Conservation (phyloP, 2,888 invertebrate genomes). For the Drosophila leonis region DNA sequence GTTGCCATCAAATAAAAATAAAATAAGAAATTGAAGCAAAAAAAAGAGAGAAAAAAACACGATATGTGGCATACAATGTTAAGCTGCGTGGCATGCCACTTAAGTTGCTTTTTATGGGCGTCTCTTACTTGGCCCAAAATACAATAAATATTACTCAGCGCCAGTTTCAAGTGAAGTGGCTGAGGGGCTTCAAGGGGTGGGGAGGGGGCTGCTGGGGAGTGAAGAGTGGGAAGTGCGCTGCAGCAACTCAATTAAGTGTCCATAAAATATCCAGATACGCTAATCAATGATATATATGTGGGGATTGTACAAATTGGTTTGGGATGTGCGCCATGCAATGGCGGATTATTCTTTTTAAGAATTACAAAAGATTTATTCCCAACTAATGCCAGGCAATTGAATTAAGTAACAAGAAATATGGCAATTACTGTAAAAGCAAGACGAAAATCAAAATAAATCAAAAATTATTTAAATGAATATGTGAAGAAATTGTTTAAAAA, state of each 20-base stretch:
- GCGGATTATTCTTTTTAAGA: constrained; percentile 30
- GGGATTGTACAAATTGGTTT: constrained; percentile 35
- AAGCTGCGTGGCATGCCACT: constrained; percentile 69
- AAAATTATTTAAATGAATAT: background rate
- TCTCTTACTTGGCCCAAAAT: constrained; percentile 66
- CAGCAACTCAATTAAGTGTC: constrained; percentile 79
- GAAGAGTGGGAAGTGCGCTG: constrained; percentile 12
- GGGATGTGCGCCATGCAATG: constrained; percentile 34
- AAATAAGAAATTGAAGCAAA: constrained; percentile 14
- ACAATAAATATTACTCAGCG: constrained; percentile 79
- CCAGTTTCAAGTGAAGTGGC: constrained; percentile 59
- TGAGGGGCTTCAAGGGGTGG: constrained; percentile 1
- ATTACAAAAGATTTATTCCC: constrained; percentile 50
- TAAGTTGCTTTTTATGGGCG: constrained; percentile 73
- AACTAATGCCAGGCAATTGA: background rate
- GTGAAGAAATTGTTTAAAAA: background rate
- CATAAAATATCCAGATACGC: constrained; percentile 78
- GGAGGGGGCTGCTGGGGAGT: background rate
- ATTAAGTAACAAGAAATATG: background rate
- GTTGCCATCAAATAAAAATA: constrained; percentile 29
- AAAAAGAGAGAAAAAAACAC: background rate
- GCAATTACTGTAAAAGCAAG: background rate
- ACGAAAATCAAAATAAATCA: background rate
- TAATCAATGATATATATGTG: constrained; percentile 69
- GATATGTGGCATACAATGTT: constrained; percentile 48